These are phyloP conservation scores for Pelecanus crispus DNA, from an alignment of 2,113 vertebrate species.

Conservation along the genomic window DNA sequence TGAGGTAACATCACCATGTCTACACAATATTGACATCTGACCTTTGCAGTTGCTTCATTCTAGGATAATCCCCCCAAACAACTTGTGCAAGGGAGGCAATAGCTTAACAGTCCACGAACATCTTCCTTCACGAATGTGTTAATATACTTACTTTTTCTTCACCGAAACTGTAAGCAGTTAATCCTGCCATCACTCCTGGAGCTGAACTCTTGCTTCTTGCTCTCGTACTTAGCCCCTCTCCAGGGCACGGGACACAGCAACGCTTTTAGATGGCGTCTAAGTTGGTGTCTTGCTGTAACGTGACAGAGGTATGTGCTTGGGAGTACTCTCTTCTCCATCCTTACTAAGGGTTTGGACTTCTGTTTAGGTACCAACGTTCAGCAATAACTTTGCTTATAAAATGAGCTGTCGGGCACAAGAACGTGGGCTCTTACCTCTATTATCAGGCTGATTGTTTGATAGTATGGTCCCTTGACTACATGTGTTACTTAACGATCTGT, in stretches of 20 bases:
- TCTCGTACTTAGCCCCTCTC: background rate
- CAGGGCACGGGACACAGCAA: fast-evolving
- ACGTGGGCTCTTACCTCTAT: background rate
- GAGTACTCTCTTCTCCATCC: background rate
- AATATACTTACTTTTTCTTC: background rate
- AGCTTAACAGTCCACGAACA: background rate
- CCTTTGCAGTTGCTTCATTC: background rate
- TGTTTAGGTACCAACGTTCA: background rate
- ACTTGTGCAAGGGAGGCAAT: background rate
- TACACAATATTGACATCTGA: background rate
- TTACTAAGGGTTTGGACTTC: background rate
- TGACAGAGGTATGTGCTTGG: background rate
- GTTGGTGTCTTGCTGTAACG: background rate
- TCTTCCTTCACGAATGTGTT: background rate
- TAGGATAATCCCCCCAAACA: background rate
- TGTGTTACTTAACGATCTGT: background rate
- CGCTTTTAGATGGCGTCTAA: background rate
- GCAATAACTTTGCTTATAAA: background rate
- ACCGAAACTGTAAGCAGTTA: background rate
- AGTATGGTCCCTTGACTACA: background rate
- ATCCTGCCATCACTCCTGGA: background rate
- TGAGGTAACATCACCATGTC: background rate
- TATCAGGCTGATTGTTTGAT: background rate
- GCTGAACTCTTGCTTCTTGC: background rate
- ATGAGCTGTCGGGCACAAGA: background rate